Base-by-base conservation (phyloP, 2,888 invertebrate genomes). In the Mythimna vitellina region DNA sequence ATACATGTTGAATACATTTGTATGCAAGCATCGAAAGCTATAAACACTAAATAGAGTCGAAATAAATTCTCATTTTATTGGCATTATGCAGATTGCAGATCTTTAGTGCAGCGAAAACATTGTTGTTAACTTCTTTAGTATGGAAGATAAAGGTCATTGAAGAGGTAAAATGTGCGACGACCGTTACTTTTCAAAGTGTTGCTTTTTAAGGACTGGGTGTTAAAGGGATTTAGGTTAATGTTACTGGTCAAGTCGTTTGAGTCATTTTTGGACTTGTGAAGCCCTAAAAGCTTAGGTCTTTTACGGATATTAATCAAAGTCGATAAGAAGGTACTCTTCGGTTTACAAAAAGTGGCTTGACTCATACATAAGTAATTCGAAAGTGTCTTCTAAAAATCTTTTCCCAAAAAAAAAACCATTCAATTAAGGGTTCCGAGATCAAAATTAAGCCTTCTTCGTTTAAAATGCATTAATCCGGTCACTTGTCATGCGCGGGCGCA, bases 391-490 rank as follows among this genome's bases (percentile, higher is more conserved):
- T 76, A 84, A 83, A 77, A 76, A 87, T 82, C 83, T 73, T 65
- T 77, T 76, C 76, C 74, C n/a, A n/a, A 76, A 77, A 84, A 89
- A 90, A 90, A 90, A 91, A 90, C 86, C 90, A 91, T 93, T 94
- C 94, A 94, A 96, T 95, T 95, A 95, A 94, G 91, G 91, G 88
- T 88, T 87, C 91, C 88, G 89, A 92, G 90, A 93, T 92, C 93
- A 93, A 93, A 95, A 96, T 96, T 95, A 95, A 96, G 96, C 96
- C 94, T 94, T 96, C 95, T 93, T 93, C 94, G 93, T 95, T 96
- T 95, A 95, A 96, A 95, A 95, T 95, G 93, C 95, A 95, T 96
- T 96, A 96, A 96, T 95, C 95, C 94, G 93, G 94, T 93, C 95
- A 95, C 95, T 94, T 95, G 96, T 94, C 95, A 94, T 91, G 94